Evolutionary conservation across 2,797 vertebrate species (phyloP), one percentile per base, ranked within the genome.

Genomic region (Centroberyx gerrardi): DNA sequence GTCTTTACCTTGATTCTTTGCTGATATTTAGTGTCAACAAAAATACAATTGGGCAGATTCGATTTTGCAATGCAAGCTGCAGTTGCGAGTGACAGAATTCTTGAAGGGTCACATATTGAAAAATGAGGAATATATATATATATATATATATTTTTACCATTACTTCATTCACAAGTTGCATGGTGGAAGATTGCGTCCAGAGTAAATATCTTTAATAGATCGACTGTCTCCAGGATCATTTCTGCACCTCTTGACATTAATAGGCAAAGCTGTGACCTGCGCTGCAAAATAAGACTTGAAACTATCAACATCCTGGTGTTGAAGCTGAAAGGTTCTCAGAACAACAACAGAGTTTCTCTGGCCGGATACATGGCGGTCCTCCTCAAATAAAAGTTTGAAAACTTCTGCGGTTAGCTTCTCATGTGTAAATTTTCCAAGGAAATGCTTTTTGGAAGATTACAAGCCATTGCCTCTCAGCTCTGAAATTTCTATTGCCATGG

Each of bases 401-500:
- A 54, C 31, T 13, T 53, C 52, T 27, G 8, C 12, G 18, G 52
- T 27, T 53, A 53, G 22, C 52, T 28, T 53, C 22, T 2, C 9
- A 22, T 52, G 17, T 70, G 42, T 15, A 8, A 82, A 52, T 36
- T 36, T 28, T 49, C 13, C 22, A 28, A 15, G 12, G n/a, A 71
- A 18, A 33, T 29, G 9, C 53, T 71, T 74, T 53, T 51, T 66
- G 65, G 59, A 69, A 59, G 56, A 53, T 62, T 59, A 27, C 5
- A 48, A 64, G 27, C 27, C 44, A 22, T 49, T 56, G 1, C 53
- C 70, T 68, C 73, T 44, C 12, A 27, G 64, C 84, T 75, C 74
- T 48, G 27, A 64, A 78, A 77, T 49, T 48, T 49, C 14, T 8
- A 88, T 83, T 54, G 66, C 75, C 81, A 86, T 87, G 85, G 85